These are phyloP conservation scores for Lota lota DNA, from an alignment of 2,113 vertebrate genomes.

Conservation along the genomic window DNA sequence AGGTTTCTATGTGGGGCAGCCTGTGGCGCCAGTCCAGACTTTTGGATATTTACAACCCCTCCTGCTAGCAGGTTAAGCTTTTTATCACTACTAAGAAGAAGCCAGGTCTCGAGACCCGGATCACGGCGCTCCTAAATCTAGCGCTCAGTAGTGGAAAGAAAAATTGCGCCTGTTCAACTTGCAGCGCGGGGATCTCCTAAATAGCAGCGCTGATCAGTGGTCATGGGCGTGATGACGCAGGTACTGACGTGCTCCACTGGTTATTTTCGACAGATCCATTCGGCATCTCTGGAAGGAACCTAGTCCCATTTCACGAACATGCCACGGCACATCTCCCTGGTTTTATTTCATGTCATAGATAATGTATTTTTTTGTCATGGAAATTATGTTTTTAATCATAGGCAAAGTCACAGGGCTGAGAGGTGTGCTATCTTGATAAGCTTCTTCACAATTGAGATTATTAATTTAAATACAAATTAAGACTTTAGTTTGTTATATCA, in stretches of 20 bases:
- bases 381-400: too few relatives aligned
- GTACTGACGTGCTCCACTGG: slow-evolving; percentile 42
- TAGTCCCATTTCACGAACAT: too few relatives aligned
- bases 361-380: too few relatives aligned
- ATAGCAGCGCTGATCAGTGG: slow-evolving; percentile 29
- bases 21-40: slow-evolving; percentile 49
- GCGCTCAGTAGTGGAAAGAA: slow-evolving; percentile 45
- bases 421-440: too few relatives aligned
- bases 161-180: slow-evolving; percentile 42
- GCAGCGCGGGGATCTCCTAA: slow-evolving; percentile 14
- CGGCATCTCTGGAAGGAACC: too few relatives aligned
- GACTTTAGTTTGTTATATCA: too few relatives aligned
- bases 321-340: too few relatives aligned
- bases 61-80: slow-evolving; percentile 21
- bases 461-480: too few relatives aligned
- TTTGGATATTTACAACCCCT: slow-evolving; percentile 59
- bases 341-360: too few relatives aligned
- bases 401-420: too few relatives aligned
- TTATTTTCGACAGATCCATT: slow-evolving; percentile 24
- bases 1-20: slow-evolving; percentile 1
- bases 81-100: slow-evolving; percentile 24
- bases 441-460: too few relatives aligned
- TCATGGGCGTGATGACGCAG: slow-evolving; percentile 48
- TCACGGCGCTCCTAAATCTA: slow-evolving; percentile 41
- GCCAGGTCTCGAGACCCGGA: slow-evolving; percentile 31